phyloP scores from a whole-genome alignment of 1,140 invertebrate species.

The Trichoplusia ni region DNA sequence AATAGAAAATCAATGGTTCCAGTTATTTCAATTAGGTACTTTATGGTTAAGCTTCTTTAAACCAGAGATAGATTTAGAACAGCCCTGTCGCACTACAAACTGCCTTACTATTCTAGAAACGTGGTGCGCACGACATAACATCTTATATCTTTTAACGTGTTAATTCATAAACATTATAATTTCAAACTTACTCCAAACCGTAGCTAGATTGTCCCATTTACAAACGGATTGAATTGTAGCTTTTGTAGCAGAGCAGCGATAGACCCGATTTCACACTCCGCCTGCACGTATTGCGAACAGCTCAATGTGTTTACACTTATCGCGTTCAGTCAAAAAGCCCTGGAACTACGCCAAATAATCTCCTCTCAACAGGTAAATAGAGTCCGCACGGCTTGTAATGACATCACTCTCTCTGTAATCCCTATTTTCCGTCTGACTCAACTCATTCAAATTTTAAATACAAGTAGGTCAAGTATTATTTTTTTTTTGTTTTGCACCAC shows the following conservation, averaged over 20 bases:
- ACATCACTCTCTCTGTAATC: slow-evolving; percentile 68
- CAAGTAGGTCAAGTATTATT: slow-evolving; percentile 34
- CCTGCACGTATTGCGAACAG: slow-evolving; percentile 40
- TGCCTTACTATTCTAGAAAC: too few species aligned
- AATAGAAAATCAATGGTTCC: too few species aligned
- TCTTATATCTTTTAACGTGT: too few species aligned
- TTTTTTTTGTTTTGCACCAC: slow-evolving; percentile 24
- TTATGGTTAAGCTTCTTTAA: too few species aligned
- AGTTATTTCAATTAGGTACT: too few species aligned
- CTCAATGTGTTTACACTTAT: slow-evolving; percentile 58
- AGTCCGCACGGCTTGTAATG: slow-evolving; percentile 61
- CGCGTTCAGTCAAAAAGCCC: slow-evolving; percentile 46
- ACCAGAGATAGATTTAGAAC: too few species aligned
- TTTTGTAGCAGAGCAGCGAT: slow-evolving; percentile 40
- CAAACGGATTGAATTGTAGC: too few species aligned
- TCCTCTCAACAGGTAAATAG: slow-evolving; percentile 75
- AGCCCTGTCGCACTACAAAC: too few species aligned
- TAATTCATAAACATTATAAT: too few species aligned
- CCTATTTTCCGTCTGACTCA: slow-evolving; percentile 59
- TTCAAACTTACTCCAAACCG: too few species aligned
- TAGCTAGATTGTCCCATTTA: too few species aligned
- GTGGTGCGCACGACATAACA: too few species aligned
- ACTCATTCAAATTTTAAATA: slow-evolving; percentile 60
- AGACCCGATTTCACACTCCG: slow-evolving; percentile 39
- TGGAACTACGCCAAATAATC: slow-evolving; percentile 70